Evolutionary conservation across 2,113 vertebrate genomes (phyloP), one percentile per base, ranked within the genome.

Genomic region (Meles meles): DNA sequence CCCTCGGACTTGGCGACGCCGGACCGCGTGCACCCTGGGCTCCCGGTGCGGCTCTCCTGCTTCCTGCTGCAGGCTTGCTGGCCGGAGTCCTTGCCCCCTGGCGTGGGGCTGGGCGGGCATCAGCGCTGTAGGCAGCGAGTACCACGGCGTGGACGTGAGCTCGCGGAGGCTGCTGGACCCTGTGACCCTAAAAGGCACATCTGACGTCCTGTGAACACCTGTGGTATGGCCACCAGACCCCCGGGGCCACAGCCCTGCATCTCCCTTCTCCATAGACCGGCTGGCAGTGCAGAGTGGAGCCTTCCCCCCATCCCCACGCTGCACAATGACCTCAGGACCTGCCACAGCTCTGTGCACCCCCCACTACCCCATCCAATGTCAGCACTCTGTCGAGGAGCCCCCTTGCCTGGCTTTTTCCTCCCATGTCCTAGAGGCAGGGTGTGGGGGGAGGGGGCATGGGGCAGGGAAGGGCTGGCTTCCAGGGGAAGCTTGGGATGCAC

Each of bases 51-150:
- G 20, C 21, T 63, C 71, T 65, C 82, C 42, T 80, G 85, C 97
- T 80, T 95, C 57, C 23, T 25, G 47, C 69, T 37, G 37, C 57
- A 83, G 90, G 97, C 90, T 80, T 63, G 49, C 94, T 84, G 39
- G n/a, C 80, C 13, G 88, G 94, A 92, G 93, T 52, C 89, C 72
- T 86, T 77, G 69, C 77, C 91, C 90, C 90, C 42, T 89, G 97
- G 84, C 42, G 84, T 57, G 91, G 20, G 77, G 23, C 84, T 59
- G 93, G 92, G 87, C 5, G 12, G 89, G 87, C 61, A 39, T 85
- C 49, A 34, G 42, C 76, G 94, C 61, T 93, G 82, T 13, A 42
- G 88, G 92, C 27, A 74, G 84, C 83, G 61, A 59, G 94, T 39
- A 88, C 59, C 17, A 15, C 81, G 92, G 84, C 59, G 57, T 84